Evolutionary conservation across 2,888 invertebrate species (phyloP).

Genomic region (Chymomyza fuscimana): DNA sequence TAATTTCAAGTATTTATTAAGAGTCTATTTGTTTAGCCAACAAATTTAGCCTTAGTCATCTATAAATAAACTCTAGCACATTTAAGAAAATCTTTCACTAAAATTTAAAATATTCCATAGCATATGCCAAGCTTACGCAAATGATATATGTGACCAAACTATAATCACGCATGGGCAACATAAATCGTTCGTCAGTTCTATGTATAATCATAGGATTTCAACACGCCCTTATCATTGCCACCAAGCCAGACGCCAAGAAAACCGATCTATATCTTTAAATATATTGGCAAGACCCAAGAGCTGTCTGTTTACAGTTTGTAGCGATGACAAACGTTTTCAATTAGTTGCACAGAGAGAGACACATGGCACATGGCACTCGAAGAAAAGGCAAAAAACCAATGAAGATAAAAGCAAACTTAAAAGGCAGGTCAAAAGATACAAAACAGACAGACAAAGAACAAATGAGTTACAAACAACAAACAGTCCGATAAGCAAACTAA

Average conservation of each 20-base stretch:
- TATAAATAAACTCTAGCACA: neutral
- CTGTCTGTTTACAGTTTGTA: slow-evolving; percentile 55
- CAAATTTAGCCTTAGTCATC: neutral
- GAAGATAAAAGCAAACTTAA: slow-evolving; percentile 7
- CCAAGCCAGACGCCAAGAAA: slow-evolving; percentile 11
- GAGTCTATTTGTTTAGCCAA: neutral
- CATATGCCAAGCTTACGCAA: slow-evolving; percentile 11
- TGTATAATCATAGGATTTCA: slow-evolving; percentile 22
- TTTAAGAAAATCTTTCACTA: neutral
- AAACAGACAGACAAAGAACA: slow-evolving; percentile 49
- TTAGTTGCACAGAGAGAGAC: slow-evolving; percentile 45
- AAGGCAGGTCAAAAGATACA: slow-evolving; percentile 35
- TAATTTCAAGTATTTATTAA: too few relatives aligned
- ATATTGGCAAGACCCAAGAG: slow-evolving; percentile 44
- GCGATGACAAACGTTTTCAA: slow-evolving; percentile 71
- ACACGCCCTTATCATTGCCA: slow-evolving; percentile 46
- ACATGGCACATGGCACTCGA: slow-evolving; percentile 31
- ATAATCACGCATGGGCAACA: slow-evolving; percentile 39
- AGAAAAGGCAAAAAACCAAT: neutral
- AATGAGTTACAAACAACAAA: slow-evolving; percentile 17
- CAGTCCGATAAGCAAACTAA: slow-evolving; percentile 18
- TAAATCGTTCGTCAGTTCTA: slow-evolving; percentile 59
- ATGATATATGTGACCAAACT: slow-evolving; percentile 8
- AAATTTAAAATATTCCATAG: slow-evolving; percentile 20
- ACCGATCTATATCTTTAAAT: slow-evolving; percentile 26